Conservation (phyloP, 1,140 invertebrate species). For the Brachionus koreanus region DNA sequence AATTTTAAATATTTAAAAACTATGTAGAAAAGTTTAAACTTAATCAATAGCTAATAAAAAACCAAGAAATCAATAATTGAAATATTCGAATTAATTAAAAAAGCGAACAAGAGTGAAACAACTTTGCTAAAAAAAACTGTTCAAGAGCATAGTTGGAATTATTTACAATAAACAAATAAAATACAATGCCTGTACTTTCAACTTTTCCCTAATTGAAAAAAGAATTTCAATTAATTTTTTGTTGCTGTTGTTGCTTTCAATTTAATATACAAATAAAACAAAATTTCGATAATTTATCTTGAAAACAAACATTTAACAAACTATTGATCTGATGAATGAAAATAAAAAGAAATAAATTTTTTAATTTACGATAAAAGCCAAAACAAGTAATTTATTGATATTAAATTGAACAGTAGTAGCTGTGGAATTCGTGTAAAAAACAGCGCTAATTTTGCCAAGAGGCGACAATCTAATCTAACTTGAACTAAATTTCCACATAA, state of each 20-base stretch:
- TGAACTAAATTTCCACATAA: not conserved
- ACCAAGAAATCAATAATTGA: not conserved
- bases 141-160: constrained; percentile 28
- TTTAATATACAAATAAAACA: constrained; percentile 1
- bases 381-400: not conserved
- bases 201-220: constrained; percentile 24
- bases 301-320: constrained; percentile 20
- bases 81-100: not conserved
- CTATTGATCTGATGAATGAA: not conserved
- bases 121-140: constrained; percentile 5
- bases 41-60: constrained; percentile 1
- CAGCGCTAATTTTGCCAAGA: not conserved
- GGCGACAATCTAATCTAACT: not conserved
- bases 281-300: not conserved
- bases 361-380: not conserved
- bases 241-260: not conserved
- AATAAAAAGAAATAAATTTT: not conserved
- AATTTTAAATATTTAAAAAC: not conserved
- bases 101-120: not conserved
- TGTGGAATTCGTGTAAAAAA: not conserved
- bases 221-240: constrained; percentile 41
- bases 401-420: not conserved
- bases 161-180: constrained; percentile 1
- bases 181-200: not conserved
- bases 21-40: not conserved